Base-by-base conservation (phyloP, 2,113 vertebrate species). In the Paraplagusia blochii region DNA sequence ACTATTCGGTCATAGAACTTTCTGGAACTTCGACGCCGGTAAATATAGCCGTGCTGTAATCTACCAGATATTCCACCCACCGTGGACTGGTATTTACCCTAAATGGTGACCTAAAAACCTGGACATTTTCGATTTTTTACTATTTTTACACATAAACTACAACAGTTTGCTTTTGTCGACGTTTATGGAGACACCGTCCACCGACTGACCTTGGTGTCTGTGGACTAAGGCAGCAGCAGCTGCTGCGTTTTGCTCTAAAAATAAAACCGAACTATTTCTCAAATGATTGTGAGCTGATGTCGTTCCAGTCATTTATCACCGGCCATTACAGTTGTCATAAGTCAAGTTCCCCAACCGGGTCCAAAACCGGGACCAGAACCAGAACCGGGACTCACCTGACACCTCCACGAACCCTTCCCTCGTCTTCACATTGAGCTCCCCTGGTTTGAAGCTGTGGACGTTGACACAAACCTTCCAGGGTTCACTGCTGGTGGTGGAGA, bases 401-500 rank as follows among this genome's bases (percentile, higher is more conserved):
- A 99, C 96, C 77, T 99, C 97, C 19, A 99, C 95, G 11, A 95
- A 98, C 2, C 95, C 94, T 0, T 98, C 97, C 74, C 91, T 96
- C 45, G 97, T 99, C 80, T 94, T 99, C 53, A 99, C 92, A 0
- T 89, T 89, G 56, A 99, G 82, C 68, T 99, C 97, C 79, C 96
- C 95, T 0, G 97, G 92, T 58, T 90, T 93, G 86, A 96, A 99
- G 90, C 94, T 98, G 88, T 99, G 95, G 62, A 99, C 97, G 11
- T 98, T 99, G 62, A 99, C 97, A 8, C 97, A 98, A n/a, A 98
- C 94, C 72, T 99, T 99, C 97, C 97, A 99, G 9, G 96, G 95
- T 67, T 98, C 95, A 13, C 48, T 9, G 8, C 22, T 5, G 22
- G 19, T 22, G n/a, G 3, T 22, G 29, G 8, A 11, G 38, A 40